Evolutionary conservation across 2,113 vertebrate species (phyloP).

Genomic region (Hyaena hyaena): DNA sequence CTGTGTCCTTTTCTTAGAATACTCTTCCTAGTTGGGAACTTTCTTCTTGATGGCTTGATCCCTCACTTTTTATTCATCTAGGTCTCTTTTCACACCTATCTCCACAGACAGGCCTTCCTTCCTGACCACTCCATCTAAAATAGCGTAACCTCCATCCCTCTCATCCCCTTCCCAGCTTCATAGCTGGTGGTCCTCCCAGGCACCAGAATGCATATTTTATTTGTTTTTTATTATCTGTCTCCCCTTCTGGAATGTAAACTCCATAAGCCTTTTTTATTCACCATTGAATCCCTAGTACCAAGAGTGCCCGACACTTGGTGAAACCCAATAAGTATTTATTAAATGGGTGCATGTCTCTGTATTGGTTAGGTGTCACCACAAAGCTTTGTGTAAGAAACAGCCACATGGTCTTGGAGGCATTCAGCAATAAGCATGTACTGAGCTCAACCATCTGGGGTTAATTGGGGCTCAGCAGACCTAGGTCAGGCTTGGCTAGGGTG

Average conservation of each 20-base stretch:
- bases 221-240: neutral
- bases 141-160: neutral
- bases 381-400: neutral
- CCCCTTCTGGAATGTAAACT: neutral
- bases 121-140: neutral
- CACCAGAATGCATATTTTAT: neutral
- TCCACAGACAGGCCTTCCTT: neutral
- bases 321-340: neutral
- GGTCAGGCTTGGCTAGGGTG: neutral
- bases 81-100: neutral
- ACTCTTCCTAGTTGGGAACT: neutral
- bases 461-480: neutral
- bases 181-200: neutral
- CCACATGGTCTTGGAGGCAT: fast-evolving
- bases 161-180: neutral
- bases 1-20: neutral
- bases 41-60: neutral
- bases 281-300: neutral
- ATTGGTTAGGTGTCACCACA: neutral
- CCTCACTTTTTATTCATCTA: neutral
- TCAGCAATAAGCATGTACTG: neutral
- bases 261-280: neutral
- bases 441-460: neutral
- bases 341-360: neutral
- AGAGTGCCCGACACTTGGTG: neutral